Percentiles rank a stretch among this genome's conserved stretches.
Conservation (phyloP, 2,113 vertebrate genomes). For the Lagopus leucura region DNA sequence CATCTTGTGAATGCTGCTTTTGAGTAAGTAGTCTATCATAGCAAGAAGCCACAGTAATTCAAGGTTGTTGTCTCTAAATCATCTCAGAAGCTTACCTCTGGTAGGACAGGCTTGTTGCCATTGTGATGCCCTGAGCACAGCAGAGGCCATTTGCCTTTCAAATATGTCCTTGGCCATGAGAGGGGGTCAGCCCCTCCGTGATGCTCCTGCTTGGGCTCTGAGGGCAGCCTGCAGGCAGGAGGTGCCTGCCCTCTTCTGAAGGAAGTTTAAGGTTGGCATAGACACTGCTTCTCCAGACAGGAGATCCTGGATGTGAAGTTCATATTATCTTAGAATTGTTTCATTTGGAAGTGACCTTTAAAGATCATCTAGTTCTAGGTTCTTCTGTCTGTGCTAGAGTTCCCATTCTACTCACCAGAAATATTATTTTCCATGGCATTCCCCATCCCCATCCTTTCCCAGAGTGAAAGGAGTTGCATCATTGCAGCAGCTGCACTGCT, state of each 20-base stretch:
- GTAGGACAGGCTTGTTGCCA: slow-evolving; percentile 9
- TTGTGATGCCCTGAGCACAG: background rate
- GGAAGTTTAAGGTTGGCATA: background rate
- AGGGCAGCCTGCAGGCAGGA: background rate
- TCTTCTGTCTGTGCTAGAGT: background rate
- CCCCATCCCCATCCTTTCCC: background rate
- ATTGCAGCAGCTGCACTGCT: background rate
- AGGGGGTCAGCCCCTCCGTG: too few relatives aligned
- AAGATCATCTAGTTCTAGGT: too few relatives aligned
- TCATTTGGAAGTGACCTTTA: too few relatives aligned
- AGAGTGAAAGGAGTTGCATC: background rate
- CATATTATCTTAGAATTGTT: too few relatives aligned
- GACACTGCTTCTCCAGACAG: accelerated
- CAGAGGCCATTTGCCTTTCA: background rate
- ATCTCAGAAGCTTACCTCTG: slow-evolving; percentile 13
- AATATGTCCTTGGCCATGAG: too few relatives aligned
- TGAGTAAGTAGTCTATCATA: background rate
- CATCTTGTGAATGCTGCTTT: slow-evolving; percentile 55
- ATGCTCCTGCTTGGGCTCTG: too few relatives aligned
- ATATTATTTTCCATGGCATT: background rate
- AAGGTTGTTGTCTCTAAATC: slow-evolving; percentile 53
- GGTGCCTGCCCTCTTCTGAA: background rate
- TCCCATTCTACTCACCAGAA: background rate
- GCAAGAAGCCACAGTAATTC: slow-evolving; percentile 36
- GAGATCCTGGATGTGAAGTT: background rate